Base-by-base conservation (phyloP, 2,888 invertebrate genomes). In the Mimachlamys varia region DNA sequence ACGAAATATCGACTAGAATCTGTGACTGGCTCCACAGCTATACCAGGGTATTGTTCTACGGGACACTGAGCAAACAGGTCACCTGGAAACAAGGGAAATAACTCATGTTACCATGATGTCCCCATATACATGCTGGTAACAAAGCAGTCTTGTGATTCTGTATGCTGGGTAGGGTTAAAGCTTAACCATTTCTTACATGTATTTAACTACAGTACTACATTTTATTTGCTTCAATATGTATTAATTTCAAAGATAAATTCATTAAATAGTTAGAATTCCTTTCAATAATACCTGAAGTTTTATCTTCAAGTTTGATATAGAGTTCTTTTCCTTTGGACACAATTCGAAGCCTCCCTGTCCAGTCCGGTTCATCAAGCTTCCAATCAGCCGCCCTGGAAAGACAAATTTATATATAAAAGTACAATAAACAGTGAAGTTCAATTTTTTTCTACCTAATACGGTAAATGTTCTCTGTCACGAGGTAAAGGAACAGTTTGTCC, bases 1-100 rank as follows among this genome's bases (percentile, higher is more conserved):
- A 99, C 99, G 97, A 99, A 99, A 97, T 99, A 99, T 95, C 99
- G 98, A 90, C 99, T 99, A 91, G 99, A 99, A 97, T 99, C 99
- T 89, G 98, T 98, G 1, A 99, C 99, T 88, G 99, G 97, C 97
- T 99, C 99, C 53, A 99, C 98, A 19, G 99, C 99, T 91, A 98
- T 97, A 90, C 99, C 98, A 89, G 99, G 99, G 97, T 99, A 99
- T 96, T 98, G 98, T 95, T 99, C 99, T 94, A 99, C 98, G 0
- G 99, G 99, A 98, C 99, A 97, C 97, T 99, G 97, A 0, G 99
- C 99, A 97, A 99, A 99, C 89, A 99, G 97, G 96, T 99, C 99
- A 88, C 97, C 97, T 97, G 93, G n/a, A 94, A 94, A 88, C 88
- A 89, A 88, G 50, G n/a, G 76, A 58, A 19, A n/a, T 19, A 58